Evolutionary conservation across 2,888 invertebrate species (phyloP).

Genomic region (Trachelus troglodyta): DNA sequence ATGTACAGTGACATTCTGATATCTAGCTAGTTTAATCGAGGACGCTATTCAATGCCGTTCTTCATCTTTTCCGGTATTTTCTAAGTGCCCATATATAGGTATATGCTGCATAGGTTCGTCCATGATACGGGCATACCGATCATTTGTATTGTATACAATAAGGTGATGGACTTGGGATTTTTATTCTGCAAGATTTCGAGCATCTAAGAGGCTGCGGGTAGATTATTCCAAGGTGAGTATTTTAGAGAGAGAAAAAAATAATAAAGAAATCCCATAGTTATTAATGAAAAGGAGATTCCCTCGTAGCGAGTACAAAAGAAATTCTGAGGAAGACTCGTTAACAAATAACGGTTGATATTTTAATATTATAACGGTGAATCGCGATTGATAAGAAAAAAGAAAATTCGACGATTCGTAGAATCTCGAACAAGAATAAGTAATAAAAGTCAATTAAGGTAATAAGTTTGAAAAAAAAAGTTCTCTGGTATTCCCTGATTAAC

Average conservation of each 20-base stretch:
- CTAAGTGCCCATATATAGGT: not conserved
- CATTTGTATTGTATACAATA: not conserved
- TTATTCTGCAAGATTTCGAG: slow-evolving; percentile 5
- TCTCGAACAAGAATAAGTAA: not conserved
- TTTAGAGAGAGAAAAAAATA: not conserved
- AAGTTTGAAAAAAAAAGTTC: not conserved
- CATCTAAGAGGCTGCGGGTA: slow-evolving; percentile 31
- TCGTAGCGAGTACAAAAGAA: not conserved
- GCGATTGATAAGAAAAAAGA: not conserved
- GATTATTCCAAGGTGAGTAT: slow-evolving; percentile 23
- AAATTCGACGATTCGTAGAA: not conserved
- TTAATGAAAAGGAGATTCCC: not conserved
- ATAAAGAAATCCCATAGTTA: not conserved
- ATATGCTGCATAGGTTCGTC: not conserved
- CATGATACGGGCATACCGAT: not conserved
- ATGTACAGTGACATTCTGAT: not conserved
- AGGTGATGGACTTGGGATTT: not conserved
- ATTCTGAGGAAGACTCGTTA: not conserved
- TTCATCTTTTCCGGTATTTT: not conserved
- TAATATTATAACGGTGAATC: not conserved
- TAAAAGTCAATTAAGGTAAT: not conserved
- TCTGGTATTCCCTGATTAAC: not conserved
- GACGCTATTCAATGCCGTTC: not conserved
- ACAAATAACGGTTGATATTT: not conserved
- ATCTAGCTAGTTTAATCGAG: not conserved